phyloP scores from a whole-genome alignment of 2,113 vertebrate genomes.

The Tamias sibiricus region DNA sequence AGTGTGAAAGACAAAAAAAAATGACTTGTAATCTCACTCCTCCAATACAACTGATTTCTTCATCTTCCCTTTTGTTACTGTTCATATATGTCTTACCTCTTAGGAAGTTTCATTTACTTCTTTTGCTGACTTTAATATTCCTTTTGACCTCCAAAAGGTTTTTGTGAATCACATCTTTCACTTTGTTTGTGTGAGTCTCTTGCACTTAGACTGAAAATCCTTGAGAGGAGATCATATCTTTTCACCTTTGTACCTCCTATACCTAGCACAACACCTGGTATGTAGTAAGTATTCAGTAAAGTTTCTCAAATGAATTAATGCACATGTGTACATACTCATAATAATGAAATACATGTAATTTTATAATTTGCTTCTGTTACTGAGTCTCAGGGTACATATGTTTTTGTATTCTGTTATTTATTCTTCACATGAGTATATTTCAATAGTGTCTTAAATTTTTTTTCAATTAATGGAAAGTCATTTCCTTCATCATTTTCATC shows the following conservation, averaged over 20 bases:
- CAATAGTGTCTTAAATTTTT: not conserved
- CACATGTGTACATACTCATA: not conserved
- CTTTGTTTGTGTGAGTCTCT: not conserved
- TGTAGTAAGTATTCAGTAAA: not conserved
- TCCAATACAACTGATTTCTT: not conserved
- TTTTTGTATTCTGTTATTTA: not conserved
- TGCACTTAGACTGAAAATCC: not conserved
- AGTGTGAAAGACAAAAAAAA: conserved; percentile 1
- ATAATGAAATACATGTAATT: not conserved
- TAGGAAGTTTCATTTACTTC: conserved; percentile 7
- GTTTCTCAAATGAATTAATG: conserved; percentile 12
- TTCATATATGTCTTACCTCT: not conserved
- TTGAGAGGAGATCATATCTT: not conserved
- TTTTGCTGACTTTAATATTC: not conserved
- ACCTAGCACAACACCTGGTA: not conserved
- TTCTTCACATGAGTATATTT: conserved; percentile 35
- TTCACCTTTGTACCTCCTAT: not conserved
- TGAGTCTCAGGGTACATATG: not conserved
- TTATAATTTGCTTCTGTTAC: conserved; percentile 4
- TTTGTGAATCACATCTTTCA: not conserved
- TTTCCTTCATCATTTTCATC: conserved; percentile 45
- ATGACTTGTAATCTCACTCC: not conserved
- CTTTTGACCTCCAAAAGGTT: not conserved
- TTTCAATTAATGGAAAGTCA: not conserved
- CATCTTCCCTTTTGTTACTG: not conserved